A percentile compares a stretch with the other conserved stretches of the same genome.
Evolutionary conservation across 2,888 invertebrate species (phyloP).

Genomic region (Drosophila picticornis): DNA sequence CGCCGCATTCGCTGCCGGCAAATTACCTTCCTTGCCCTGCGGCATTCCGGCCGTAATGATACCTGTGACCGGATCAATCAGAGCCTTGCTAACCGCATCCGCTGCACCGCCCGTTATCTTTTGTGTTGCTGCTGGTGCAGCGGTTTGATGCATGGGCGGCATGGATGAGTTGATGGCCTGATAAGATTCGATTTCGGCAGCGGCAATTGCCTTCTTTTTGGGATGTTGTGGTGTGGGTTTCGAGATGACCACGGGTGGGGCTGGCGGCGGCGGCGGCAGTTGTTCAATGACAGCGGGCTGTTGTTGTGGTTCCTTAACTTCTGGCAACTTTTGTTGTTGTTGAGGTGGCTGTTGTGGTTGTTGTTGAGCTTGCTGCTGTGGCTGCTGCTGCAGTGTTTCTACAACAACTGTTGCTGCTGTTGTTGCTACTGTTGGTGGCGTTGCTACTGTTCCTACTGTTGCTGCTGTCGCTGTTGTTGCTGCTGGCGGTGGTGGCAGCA

Average conservation of each 20-base stretch:
- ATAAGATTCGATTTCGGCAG: constrained; percentile 82
- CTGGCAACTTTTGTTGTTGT: constrained; percentile 16
- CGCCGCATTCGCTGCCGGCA: constrained; percentile 80
- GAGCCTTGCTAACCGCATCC: constrained; percentile 87
- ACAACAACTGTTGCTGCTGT: constrained; percentile 8
- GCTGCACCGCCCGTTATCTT: constrained; percentile 83
- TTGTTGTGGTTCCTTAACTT: constrained; percentile 26
- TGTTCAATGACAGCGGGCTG: constrained; percentile 8
- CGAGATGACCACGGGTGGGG: constrained; percentile 35
- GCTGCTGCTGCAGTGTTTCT: constrained; percentile 4
- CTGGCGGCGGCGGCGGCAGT: neutral
- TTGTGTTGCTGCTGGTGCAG: constrained; percentile 75
- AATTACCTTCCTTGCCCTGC: constrained; percentile 88
- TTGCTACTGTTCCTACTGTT: neutral
- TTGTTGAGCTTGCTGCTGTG: constrained; percentile 15
- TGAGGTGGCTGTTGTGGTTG: constrained; percentile 5
- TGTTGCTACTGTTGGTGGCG: constrained; percentile 15
- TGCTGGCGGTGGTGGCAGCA: constrained; percentile 45
- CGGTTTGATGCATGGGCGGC: constrained; percentile 80
- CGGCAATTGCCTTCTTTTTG: constrained; percentile 82
- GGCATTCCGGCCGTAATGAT: constrained; percentile 88
- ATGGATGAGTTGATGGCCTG: constrained; percentile 76
- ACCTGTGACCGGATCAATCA: constrained; percentile 92
- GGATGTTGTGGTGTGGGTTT: constrained; percentile 82
- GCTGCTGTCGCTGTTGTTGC: constrained; percentile 3